Evolutionary conservation across 1,140 invertebrate species (phyloP).

Genomic region (Drosophila persimilis): DNA sequence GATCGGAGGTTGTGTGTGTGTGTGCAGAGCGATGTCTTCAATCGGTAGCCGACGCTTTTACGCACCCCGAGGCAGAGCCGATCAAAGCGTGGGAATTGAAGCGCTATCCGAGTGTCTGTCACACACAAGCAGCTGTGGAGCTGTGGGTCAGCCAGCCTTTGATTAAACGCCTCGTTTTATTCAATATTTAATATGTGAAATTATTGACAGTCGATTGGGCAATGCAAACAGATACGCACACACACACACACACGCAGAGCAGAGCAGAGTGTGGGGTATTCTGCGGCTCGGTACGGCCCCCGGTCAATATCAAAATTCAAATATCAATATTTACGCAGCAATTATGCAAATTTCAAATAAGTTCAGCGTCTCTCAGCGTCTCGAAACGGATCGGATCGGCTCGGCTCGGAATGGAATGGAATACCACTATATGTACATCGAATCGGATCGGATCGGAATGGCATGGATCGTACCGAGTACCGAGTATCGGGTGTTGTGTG

Average conservation of each 20-base stretch:
- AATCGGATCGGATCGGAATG: background rate
- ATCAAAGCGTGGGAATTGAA: constrained; percentile 68
- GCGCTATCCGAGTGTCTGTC: constrained; percentile 42
- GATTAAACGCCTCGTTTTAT: constrained; percentile 80
- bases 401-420: constrained; percentile 4
- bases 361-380: constrained; percentile 37
- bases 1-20: background rate
- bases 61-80: constrained; percentile 38
- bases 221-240: constrained; percentile 67
- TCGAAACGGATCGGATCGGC: constrained; percentile 16
- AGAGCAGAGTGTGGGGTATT: no score
- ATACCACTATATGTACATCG: background rate
- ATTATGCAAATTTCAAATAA: constrained; percentile 74
- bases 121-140: constrained; percentile 25
- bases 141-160: constrained; percentile 54
- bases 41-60: constrained; percentile 29
- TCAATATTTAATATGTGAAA: constrained; percentile 81
- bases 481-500: constrained; percentile 13
- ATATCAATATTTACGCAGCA: constrained; percentile 81
- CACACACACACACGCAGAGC: constrained; percentile 38
- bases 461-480: background rate
- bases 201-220: constrained; percentile 80
- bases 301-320: constrained; percentile 79
- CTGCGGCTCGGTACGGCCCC: constrained; percentile 15
- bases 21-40: constrained; percentile 58